Conservation (phyloP, 2,113 vertebrate genomes). For the Dicentrarchus labrax region DNA sequence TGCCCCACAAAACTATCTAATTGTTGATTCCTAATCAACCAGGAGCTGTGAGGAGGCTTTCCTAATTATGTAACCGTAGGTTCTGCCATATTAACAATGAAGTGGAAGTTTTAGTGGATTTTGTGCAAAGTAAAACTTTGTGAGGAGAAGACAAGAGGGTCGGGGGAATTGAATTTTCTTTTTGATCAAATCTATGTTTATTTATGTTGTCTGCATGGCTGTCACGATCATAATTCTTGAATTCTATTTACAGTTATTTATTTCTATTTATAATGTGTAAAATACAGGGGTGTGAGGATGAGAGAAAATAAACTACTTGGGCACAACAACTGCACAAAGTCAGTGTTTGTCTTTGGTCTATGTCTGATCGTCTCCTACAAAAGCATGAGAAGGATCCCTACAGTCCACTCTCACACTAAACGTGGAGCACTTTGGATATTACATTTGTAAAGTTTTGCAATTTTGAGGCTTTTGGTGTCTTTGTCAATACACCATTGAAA, state of each 20-base stretch:
- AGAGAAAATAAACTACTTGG: slow-evolving; percentile 31
- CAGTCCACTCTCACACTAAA: slow-evolving; percentile 69
- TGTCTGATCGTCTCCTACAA: slow-evolving; percentile 37
- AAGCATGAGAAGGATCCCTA: slow-evolving; percentile 41
- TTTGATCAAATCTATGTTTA: background rate
- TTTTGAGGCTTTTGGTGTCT: slow-evolving; percentile 71
- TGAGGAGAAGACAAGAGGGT: slow-evolving; percentile 7
- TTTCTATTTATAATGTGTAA: background rate
- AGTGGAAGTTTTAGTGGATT: slow-evolving; percentile 59
- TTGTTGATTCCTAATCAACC: slow-evolving; percentile 84
- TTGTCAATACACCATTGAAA: slow-evolving; percentile 58
- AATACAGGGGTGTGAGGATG: background rate
- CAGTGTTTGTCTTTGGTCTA: slow-evolving; percentile 55
- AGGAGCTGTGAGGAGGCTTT: slow-evolving; percentile 72
- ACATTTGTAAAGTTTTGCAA: slow-evolving; percentile 63
- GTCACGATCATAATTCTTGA: background rate
- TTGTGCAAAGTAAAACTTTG: slow-evolving; percentile 43
- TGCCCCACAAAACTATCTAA: slow-evolving; percentile 83
- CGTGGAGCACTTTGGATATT: slow-evolving; percentile 48
- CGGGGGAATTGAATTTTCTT: background rate
- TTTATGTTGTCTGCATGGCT: background rate
- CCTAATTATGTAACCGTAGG: slow-evolving; percentile 83
- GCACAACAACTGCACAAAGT: slow-evolving; percentile 49
- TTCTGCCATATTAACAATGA: slow-evolving; percentile 79
- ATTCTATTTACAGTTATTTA: background rate